phyloP scores from a whole-genome alignment of 2,888 invertebrate genomes.

The Melinopterus prodromus region DNA sequence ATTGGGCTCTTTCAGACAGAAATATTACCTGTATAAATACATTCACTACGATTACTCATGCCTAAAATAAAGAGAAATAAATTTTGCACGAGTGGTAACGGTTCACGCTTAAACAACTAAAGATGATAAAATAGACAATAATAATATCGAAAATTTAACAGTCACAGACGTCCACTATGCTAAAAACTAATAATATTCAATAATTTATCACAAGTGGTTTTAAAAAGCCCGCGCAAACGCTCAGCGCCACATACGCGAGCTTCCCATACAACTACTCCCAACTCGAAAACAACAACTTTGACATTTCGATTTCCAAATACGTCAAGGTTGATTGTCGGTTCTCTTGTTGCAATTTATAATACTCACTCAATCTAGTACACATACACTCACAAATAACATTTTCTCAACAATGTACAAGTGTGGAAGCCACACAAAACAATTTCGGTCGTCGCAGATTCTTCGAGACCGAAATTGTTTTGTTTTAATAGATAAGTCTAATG shows the following conservation, averaged over 20 bases:
- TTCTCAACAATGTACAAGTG: slow-evolving; percentile 25
- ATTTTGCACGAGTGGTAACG: slow-evolving; percentile 7
- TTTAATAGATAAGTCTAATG: slow-evolving; percentile 51
- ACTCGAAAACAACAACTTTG: background rate
- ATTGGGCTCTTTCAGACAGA: slow-evolving; percentile 17
- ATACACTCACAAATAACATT: slow-evolving; percentile 23
- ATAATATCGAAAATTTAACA: slow-evolving; percentile 13
- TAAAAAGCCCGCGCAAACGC: background rate
- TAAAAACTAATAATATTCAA: slow-evolving; percentile 14
- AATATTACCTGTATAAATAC: slow-evolving; percentile 4
- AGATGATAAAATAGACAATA: slow-evolving; percentile 13
- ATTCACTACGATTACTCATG: background rate
- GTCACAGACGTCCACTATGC: slow-evolving; percentile 19
- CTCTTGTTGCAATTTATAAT: background rate
- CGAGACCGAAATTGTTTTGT: slow-evolving; percentile 13
- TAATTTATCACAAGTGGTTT: slow-evolving; percentile 23
- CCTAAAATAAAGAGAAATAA: slow-evolving; percentile 9
- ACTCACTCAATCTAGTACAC: background rate
- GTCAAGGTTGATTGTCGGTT: slow-evolving; percentile 11
- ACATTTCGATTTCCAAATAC: background rate
- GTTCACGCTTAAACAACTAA: slow-evolving; percentile 9
- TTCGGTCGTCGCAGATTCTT: slow-evolving; percentile 9
- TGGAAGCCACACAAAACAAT: slow-evolving; percentile 35
- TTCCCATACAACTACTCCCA: slow-evolving; percentile 6
- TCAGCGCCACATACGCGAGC: slow-evolving; percentile 5